Evolutionary conservation across 1,140 invertebrate species (phyloP).

Genomic region (Pissodes strobi): DNA sequence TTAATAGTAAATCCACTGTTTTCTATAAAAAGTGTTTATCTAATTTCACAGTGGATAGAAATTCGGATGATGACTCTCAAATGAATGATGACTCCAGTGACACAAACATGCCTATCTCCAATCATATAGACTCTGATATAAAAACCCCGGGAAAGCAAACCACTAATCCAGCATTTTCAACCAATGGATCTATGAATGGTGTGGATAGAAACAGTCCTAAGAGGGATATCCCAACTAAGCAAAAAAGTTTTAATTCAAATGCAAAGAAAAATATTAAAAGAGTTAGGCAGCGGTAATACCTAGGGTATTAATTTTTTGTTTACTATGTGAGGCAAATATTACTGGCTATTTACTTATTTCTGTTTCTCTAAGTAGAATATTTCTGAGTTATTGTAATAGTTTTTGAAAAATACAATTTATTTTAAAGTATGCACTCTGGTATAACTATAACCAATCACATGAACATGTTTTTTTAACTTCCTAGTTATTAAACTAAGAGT

Average conservation of each 20-base stretch:
- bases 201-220: conserved; percentile 58
- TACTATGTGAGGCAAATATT: no score
- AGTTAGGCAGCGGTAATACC: conserved; percentile 68
- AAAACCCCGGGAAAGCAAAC: conserved; percentile 68
- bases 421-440: no score
- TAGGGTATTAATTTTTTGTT: no score
- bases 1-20: no score
- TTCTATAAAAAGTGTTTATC: no score
- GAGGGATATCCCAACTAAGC: conserved; percentile 59
- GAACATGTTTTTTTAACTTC: no score
- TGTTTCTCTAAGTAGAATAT: no score
- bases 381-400: no score
- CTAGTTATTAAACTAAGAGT: no score
- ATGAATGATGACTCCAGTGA: conserved; percentile 76
- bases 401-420: no score
- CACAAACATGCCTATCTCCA: conserved; percentile 69
- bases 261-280: conserved; percentile 72
- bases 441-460: no score
- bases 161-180: conserved; percentile 53
- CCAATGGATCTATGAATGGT: conserved; percentile 62
- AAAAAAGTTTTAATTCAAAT: conserved; percentile 66
- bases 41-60: conserved; percentile 72
- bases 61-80: conserved; percentile 89
- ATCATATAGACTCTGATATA: conserved; percentile 68
- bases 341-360: no score